Base-by-base conservation (phyloP, 2,888 invertebrate genomes). In the Camponotus fellah region DNA sequence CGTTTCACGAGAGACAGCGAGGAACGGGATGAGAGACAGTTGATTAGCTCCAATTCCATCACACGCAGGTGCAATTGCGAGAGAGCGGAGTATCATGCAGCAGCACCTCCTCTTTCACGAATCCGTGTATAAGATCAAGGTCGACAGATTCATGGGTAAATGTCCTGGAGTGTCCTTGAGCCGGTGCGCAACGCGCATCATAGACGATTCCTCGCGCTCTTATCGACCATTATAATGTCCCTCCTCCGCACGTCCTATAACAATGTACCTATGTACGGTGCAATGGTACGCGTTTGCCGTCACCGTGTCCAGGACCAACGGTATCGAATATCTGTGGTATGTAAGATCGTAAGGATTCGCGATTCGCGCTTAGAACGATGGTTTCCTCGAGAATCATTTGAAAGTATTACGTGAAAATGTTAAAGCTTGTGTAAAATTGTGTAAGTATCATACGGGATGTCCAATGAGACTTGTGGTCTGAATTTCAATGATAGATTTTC, bases 61-160 rank as follows among this genome's bases (percentile, higher is more conserved):
- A 84, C 75, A 82, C 68, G 87, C 86, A 71, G 86, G 77, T 83
- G 88, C 87, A 79, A 87, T 83, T 86, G 87, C 86, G n/a, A 84
- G 88, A 83, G 34, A 62, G 32, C 34, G 34, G 17, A 69, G 53
- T 32, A 69, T 40, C 65, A 40, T 12, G 49, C 56, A 40, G 74
- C 37, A 75, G 17, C 43, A 79, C 21, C 34, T 85, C 83, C 76
- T 74, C 60, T 86, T 85, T 87, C 90, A 87, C 87, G 91, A 88
- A 91, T 89, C 49, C 91, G 88, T 92, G 92, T 90, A 85, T 87
- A 92, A 92, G 92, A 92, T 92, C 92, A 92, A 92, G 92, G 92
- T 89, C 92, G 92, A 75, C 82, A 87, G 88, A 89, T 92, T 91
- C 88, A 89, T 92, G 88, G 92, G 92, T 92, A 92, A 92, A 92